Conservation (phyloP, 1,140 invertebrate genomes). For the Bicyclus anynana region DNA sequence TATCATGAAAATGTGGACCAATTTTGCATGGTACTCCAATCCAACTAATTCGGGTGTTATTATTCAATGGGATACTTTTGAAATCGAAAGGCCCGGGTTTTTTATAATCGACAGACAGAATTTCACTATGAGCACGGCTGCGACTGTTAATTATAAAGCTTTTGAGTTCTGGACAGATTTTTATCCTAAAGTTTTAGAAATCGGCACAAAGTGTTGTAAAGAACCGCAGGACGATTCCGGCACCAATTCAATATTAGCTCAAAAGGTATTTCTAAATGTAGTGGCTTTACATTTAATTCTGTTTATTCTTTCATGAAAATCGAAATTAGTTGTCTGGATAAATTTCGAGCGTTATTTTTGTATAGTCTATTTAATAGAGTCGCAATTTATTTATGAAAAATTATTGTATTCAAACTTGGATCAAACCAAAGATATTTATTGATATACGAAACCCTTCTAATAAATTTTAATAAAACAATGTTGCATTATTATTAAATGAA, state of each 20-base stretch:
- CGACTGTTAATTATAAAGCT: slow-evolving; percentile 83
- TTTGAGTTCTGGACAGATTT: slow-evolving; percentile 90
- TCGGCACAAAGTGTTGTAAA: slow-evolving; percentile 84
- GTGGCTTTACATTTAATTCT: slow-evolving; percentile 41
- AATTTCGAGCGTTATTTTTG: slow-evolving; percentile 58
- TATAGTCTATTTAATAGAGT: slow-evolving; percentile 54
- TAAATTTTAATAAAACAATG: slow-evolving; percentile 4
- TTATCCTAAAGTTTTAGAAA: slow-evolving; percentile 84
- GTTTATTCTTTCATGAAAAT: slow-evolving; percentile 41
- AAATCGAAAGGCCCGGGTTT: slow-evolving; percentile 79
- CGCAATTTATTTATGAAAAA: slow-evolving; percentile 41
- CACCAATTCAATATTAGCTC: slow-evolving; percentile 30
- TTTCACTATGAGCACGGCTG: slow-evolving; percentile 83
- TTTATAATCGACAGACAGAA: slow-evolving; percentile 84
- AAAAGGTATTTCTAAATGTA: slow-evolving; percentile 36
- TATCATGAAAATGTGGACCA: slow-evolving; percentile 86
- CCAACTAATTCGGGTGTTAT: slow-evolving; percentile 82
- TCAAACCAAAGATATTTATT: slow-evolving; percentile 15
- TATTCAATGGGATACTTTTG: slow-evolving; percentile 85
- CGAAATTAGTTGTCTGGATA: slow-evolving; percentile 16
- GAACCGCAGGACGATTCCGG: slow-evolving; percentile 65
- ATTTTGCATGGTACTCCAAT: slow-evolving; percentile 84
- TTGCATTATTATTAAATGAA: background rate
- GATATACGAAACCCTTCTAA: slow-evolving; percentile 12
- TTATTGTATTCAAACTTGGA: slow-evolving; percentile 14